A percentile compares a stretch with the other conserved stretches of the same genome.
phyloP scores from a whole-genome alignment of 2,113 vertebrate species.

The Zosterops hypoxanthus region DNA sequence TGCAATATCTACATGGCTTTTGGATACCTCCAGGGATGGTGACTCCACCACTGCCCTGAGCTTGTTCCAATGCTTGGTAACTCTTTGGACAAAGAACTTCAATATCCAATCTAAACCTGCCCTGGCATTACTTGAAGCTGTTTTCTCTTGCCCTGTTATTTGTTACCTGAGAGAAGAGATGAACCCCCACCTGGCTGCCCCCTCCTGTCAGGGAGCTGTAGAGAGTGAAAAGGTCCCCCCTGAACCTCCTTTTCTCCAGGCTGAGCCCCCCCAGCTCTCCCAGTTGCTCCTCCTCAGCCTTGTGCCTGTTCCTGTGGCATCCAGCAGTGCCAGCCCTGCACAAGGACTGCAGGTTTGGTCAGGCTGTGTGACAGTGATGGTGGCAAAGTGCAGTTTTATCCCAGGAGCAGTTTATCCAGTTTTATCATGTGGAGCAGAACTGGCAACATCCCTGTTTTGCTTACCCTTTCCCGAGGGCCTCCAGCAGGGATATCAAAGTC shows the following conservation, averaged over 20 bases:
- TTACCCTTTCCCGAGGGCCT: rapidly evolving
- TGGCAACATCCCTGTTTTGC: not conserved
- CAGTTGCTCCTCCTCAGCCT: not conserved
- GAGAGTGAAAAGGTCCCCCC: not conserved
- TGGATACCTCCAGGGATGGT: not conserved
- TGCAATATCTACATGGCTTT: not conserved
- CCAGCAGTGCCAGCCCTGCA: not conserved
- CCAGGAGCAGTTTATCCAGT: not conserved
- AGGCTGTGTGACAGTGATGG: rapidly evolving
- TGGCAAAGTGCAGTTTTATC: not conserved
- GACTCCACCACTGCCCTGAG: not conserved
- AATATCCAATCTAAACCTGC: not conserved
- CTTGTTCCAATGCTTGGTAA: not conserved
- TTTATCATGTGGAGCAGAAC: too few species aligned
- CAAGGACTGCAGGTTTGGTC: not conserved
- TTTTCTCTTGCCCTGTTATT: not conserved
- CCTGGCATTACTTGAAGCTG: not conserved
- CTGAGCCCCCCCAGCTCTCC: not conserved
- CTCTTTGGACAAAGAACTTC: not conserved
- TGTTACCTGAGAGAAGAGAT: not conserved
- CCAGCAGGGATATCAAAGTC: not conserved
- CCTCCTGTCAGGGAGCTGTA: not conserved
- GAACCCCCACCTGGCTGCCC: not conserved
- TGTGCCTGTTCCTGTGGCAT: not conserved
- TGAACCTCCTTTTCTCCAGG: not conserved